Evolutionary conservation across 2,113 vertebrate genomes (phyloP), one percentile per base, ranked within the genome.

Genomic region (Pampusana beccarii): DNA sequence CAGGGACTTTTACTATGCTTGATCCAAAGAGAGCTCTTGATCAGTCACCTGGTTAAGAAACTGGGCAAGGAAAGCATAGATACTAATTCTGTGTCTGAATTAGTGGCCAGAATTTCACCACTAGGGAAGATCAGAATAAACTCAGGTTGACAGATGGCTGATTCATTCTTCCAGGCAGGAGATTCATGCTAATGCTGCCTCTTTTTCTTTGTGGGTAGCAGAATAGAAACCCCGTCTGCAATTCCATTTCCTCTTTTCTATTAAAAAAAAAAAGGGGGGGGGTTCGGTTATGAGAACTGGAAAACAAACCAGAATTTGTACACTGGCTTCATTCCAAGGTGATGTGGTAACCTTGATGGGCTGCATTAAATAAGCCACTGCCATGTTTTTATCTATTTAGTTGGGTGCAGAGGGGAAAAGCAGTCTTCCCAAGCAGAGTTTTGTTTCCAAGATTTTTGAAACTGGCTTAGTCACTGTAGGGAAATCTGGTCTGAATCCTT

Each of bases 401-500:
- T 51, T 85, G 44, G 18, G 25, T n/a, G 53, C 23, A 53, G 70
- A 79, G 40, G 23, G 23, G 28, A 80, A 73, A 92, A 71, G 31
- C 33, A 78, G 24, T 48, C 34, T 92, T 86, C 62, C 75, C 53
- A 57, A 31, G n/a, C 31, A 66, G 33, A 3, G n/a, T 54, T 60
- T 71, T n/a, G 11, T 73, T 84, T 61, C 46, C 42, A 38, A 70
- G 44, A 48, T 71, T 78, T 93, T 73, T 96, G 86, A 88, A 74
- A 93, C 57, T 91, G 48, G 53, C 77, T 87, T 71, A 86, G 72
- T 86, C 53, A 90, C 93, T 92, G 88, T 25, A 83, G 90, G 82
- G 90, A 88, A 90, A 94, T 92, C 75, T 95, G 88, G 56, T 88
- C 86, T 90, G 88, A 96, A 90, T 94, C 69, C 82, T 81, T 96